A percentile compares a stretch with the other conserved stretches of the same genome.
These are phyloP conservation scores for Aradophagus sp. DNA, from an alignment of 1,140 invertebrate species.

Conservation along the genomic window DNA sequence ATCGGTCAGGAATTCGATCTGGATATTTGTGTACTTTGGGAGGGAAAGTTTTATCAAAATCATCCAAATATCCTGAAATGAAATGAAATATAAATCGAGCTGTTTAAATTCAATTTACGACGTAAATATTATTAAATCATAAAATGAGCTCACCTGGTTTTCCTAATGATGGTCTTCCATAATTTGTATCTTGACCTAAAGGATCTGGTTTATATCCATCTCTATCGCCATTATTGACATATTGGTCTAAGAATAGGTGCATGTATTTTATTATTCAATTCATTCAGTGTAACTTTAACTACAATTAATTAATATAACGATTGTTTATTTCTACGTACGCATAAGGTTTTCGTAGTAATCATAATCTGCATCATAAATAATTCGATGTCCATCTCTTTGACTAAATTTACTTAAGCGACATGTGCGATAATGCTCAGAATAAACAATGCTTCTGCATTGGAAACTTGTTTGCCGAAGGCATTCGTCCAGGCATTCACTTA, in stretches of 20 bases:
- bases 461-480: constrained; percentile 91
- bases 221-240: constrained; percentile 67
- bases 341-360: constrained; percentile 94
- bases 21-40: constrained; percentile 74
- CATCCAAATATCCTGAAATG: constrained; percentile 65
- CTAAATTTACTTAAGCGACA: constrained; percentile 90
- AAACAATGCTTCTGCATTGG: constrained; percentile 90
- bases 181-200: constrained; percentile 76
- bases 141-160: constrained; percentile 71
- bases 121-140: too few relatives aligned
- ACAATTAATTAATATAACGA: constrained; percentile 1
- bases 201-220: constrained; percentile 75
- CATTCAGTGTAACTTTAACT: too few relatives aligned
- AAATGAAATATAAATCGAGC: background rate
- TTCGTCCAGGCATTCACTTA: constrained; percentile 92
- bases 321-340: constrained; percentile 78
- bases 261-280: too few relatives aligned
- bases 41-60: constrained; percentile 70
- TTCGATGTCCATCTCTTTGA: constrained; percentile 89
- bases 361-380: constrained; percentile 91
- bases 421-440: constrained; percentile 87
- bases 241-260: constrained; percentile 65
- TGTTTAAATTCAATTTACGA: constrained; percentile 6
- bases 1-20: constrained; percentile 65
- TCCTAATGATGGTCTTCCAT: constrained; percentile 73